A percentile compares a stretch with the other conserved stretches of the same genome.
Evolutionary conservation across 2,888 invertebrate genomes (phyloP).

Genomic region (Helobdella robusta): DNA sequence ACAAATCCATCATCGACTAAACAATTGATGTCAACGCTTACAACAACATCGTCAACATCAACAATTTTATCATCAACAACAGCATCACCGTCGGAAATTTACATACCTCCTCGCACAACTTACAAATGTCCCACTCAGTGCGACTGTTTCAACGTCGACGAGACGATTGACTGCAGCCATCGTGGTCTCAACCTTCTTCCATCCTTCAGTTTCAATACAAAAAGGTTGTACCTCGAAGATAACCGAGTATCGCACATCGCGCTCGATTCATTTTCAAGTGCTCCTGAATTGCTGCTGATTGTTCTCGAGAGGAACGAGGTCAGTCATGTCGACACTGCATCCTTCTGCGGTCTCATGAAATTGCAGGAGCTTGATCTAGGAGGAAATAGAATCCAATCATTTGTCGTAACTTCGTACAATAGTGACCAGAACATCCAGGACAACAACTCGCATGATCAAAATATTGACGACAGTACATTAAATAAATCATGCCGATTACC

Average conservation of each 20-base stretch:
- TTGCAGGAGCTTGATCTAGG: constrained; percentile 28
- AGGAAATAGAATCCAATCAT: constrained; percentile 25
- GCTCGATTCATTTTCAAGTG: constrained; percentile 15
- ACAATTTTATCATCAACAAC: no score
- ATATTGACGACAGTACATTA: no score
- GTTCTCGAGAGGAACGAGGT: constrained; percentile 29
- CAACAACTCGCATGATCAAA: no score
- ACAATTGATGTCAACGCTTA: no score
- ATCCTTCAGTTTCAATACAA: constrained; percentile 12
- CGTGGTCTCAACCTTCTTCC: constrained; percentile 15
- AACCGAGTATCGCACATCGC: constrained; percentile 21
- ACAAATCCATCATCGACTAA: no score
- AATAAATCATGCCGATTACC: constrained; percentile 26
- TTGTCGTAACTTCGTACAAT: constrained; percentile 9
- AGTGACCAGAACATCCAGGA: not conserved
- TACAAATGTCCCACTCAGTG: constrained; percentile 26
- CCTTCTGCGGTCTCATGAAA: constrained; percentile 23
- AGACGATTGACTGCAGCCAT: constrained; percentile 29
- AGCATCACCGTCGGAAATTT: no score
- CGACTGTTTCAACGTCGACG: constrained; percentile 29
- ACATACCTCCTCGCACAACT: no score
- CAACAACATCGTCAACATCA: no score
- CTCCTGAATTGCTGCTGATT: constrained; percentile 20
- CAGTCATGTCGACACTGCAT: constrained; percentile 1
- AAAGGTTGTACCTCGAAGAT: constrained; percentile 28